Conservation (phyloP, 2,113 vertebrate species). For the Xiphophorus hellerii region DNA sequence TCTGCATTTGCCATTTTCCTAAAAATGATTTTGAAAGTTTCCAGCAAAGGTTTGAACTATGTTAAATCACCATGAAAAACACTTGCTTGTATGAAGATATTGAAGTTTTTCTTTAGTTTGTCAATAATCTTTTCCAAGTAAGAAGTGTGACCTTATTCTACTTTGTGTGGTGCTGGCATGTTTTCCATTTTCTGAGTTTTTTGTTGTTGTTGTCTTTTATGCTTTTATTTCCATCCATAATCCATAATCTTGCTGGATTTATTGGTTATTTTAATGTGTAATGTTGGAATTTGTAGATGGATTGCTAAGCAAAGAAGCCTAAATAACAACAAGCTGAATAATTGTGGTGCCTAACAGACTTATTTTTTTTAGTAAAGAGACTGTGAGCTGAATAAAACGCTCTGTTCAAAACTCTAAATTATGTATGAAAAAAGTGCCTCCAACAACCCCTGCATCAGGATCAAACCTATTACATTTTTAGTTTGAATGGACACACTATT, state of each 20-base stretch:
- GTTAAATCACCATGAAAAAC: not conserved
- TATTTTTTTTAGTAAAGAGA: not conserved
- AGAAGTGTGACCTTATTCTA: too few species aligned
- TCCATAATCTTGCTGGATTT: too few species aligned
- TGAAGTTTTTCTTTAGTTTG: too few species aligned
- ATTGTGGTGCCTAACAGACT: not conserved
- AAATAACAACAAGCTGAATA: not conserved
- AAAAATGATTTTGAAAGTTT: not conserved
- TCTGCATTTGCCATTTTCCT: too few species aligned
- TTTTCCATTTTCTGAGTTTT: too few species aligned
- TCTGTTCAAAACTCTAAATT: slow-evolving; percentile 1
- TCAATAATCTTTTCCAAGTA: too few species aligned
- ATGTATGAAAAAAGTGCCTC: slow-evolving; percentile 14
- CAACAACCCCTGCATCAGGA: slow-evolving; percentile 4
- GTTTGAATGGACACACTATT: slow-evolving; percentile 3
- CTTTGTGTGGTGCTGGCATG: too few species aligned
- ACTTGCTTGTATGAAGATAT: too few species aligned
- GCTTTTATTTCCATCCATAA: too few species aligned
- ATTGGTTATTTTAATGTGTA: too few species aligned
- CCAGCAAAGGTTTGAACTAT: not conserved
- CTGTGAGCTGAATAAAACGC: not conserved
- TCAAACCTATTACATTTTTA: slow-evolving; percentile 15
- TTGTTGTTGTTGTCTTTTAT: too few species aligned
- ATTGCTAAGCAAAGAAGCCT: not conserved
- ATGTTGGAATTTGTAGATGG: too few species aligned